Evolutionary conservation across 2,113 vertebrate species (phyloP).

Genomic region (Plecturocebus donacophilus): DNA sequence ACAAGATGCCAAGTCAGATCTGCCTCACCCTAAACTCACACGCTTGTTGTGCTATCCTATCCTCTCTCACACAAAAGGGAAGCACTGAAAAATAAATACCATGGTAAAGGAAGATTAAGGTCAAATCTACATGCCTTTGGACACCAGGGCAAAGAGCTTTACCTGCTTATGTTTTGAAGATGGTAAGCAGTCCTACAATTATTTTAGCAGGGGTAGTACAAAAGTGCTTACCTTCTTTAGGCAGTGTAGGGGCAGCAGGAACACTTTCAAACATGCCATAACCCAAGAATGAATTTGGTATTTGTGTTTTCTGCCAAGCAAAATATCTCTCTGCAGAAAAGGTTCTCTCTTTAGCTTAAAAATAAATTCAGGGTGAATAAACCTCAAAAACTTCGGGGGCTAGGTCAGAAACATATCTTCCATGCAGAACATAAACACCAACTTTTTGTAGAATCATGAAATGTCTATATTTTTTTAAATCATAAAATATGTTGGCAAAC

Average conservation of each 20-base stretch:
- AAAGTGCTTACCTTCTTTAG: background rate
- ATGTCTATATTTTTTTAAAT: constrained; percentile 40
- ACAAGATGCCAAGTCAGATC: background rate
- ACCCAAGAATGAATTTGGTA: constrained; percentile 9
- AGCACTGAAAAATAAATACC: background rate
- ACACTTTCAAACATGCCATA: background rate
- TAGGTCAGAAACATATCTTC: constrained; percentile 54
- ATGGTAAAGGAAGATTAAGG: background rate
- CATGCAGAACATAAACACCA: constrained; percentile 39
- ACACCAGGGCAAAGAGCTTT: background rate
- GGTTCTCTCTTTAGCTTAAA: constrained; percentile 27
- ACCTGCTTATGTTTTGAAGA: background rate
- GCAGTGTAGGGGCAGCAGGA: background rate
- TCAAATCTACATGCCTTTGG: background rate
- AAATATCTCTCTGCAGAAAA: constrained; percentile 50
- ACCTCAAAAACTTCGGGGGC: constrained; percentile 49
- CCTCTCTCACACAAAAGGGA: background rate
- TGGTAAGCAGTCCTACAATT: background rate
- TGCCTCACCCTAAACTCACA: background rate
- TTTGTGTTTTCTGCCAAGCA: constrained; percentile 60
- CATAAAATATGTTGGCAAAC: constrained; percentile 63
- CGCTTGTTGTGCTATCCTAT: background rate
- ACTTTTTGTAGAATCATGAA: constrained; percentile 43
- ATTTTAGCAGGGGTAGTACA: background rate
- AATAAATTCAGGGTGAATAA: constrained; percentile 61